Percentiles rank a stretch among this genome's conserved stretches.
These are phyloP conservation scores for Tridacna gigas DNA, from an alignment of 2,888 invertebrate genomes.

Conservation along the genomic window DNA sequence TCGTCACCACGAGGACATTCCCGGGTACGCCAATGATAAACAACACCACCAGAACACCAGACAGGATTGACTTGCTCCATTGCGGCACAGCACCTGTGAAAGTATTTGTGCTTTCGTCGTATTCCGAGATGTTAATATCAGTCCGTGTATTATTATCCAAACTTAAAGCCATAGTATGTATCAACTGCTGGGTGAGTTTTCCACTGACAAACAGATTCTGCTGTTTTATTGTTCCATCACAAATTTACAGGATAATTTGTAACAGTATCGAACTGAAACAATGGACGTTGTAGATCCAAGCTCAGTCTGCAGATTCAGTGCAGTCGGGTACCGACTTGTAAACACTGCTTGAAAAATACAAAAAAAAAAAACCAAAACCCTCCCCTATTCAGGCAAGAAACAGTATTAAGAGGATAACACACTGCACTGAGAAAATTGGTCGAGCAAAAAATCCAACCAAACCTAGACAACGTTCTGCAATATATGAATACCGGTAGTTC, in stretches of 20 bases:
- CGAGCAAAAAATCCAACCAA: too few species aligned
- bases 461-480: too few species aligned
- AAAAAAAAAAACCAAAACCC: too few species aligned
- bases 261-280: background rate
- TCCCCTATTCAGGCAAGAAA: too few species aligned
- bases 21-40: conserved; percentile 2
- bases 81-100: background rate
- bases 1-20: conserved; percentile 2
- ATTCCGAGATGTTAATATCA: background rate
- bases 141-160: background rate
- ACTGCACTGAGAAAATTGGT: too few species aligned
- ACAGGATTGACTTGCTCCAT: conserved; percentile 1
- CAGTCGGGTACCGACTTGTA: too few species aligned
- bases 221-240: background rate
- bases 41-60: background rate
- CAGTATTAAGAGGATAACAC: too few species aligned
- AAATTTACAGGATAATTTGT: background rate
- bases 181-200: background rate
- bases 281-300: background rate
- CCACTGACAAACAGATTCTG: background rate
- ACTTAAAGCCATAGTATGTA: background rate
- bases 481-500: too few species aligned
- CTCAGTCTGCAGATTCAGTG: background rate
- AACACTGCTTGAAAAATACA: too few species aligned
- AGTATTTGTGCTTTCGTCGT: background rate